Base-by-base conservation (phyloP, 2,888 invertebrate species). In the Drosophila longiperda region DNA sequence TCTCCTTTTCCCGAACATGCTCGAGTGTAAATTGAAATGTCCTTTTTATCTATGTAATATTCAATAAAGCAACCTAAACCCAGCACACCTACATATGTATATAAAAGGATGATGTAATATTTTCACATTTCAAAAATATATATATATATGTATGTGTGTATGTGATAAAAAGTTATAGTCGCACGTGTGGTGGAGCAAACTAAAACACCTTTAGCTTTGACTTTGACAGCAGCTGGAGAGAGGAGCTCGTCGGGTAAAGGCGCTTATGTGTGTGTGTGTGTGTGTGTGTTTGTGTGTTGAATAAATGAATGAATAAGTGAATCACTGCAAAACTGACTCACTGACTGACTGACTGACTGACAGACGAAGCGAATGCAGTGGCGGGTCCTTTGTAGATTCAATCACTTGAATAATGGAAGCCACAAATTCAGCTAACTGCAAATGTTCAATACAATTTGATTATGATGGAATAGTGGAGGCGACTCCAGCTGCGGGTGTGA, bases 391-490 rank as follows among this genome's bases (percentile, higher is more conserved):
- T 70, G 60, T 61, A 83, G 76, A 90, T 86, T 77, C 86, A 86
- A 89, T 89, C 86, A 87, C 77, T 74, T 80, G 88, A 80, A 86
- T 89, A 86, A 89, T 87, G 75, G 71, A 85, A 76, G 76, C 72
- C 86, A 67, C 76, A 82, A 84, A 84, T 88, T 86, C 87, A 80
- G 88, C 85, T 85, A 85, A 89, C 85, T 85, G 90, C 82, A 85
- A 87, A 89, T 87, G 81, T 87, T 90, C 90, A 87, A 90, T 87
- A 87, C 87, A 90, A 90, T 88, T 87, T 87, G 87, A 87, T 87
- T 87, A 90, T 90, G 87, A 83, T 75, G 66, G 82, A 65, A 49
- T 42, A 66, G 61, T 40, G 61, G 36, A 26, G 62, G 45, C 26
- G 29, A 34, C 29, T 36, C n/a, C 29, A 49, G 29, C 48, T 42